Evolutionary conservation across 2,113 vertebrate genomes (phyloP).

Genomic region (Centrocercus urophasianus): DNA sequence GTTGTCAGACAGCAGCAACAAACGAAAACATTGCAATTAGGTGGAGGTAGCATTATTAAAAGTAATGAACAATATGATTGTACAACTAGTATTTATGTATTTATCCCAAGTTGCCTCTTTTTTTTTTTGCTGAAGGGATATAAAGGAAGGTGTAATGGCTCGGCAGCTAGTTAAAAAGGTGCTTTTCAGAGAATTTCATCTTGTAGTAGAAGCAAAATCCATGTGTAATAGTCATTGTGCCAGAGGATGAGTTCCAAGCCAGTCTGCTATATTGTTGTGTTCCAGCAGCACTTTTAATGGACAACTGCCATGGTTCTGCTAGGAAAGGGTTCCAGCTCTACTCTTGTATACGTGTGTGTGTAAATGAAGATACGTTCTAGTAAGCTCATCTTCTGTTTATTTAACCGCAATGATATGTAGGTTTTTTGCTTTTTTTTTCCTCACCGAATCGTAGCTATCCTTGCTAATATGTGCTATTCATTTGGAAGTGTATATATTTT

Average conservation of each 20-base stretch:
- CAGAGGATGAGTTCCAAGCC: background rate
- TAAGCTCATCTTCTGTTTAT: background rate
- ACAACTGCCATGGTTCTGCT: background rate
- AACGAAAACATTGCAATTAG: slow-evolving; percentile 50
- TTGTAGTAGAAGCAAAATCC: background rate
- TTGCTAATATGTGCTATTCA: background rate
- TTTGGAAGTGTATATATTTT: background rate
- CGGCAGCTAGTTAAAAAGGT: background rate
- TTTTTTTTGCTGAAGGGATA: slow-evolving; percentile 1
- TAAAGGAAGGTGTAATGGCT: background rate
- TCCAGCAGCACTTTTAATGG: background rate
- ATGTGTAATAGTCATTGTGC: fast-evolving
- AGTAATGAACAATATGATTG: slow-evolving; percentile 41
- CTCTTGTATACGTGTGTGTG: background rate
- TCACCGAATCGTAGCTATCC: background rate
- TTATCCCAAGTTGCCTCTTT: background rate
- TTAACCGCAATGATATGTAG: background rate
- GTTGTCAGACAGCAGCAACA: slow-evolving; percentile 39
- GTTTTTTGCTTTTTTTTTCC: background rate
- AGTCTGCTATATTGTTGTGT: background rate
- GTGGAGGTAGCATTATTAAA: slow-evolving; percentile 52
- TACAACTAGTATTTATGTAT: slow-evolving; percentile 19
- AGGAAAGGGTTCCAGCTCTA: background rate
- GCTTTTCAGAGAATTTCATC: background rate
- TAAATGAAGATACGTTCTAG: background rate